Conservation (phyloP, 2,113 vertebrate species). For the Anthoscopus minutus region DNA sequence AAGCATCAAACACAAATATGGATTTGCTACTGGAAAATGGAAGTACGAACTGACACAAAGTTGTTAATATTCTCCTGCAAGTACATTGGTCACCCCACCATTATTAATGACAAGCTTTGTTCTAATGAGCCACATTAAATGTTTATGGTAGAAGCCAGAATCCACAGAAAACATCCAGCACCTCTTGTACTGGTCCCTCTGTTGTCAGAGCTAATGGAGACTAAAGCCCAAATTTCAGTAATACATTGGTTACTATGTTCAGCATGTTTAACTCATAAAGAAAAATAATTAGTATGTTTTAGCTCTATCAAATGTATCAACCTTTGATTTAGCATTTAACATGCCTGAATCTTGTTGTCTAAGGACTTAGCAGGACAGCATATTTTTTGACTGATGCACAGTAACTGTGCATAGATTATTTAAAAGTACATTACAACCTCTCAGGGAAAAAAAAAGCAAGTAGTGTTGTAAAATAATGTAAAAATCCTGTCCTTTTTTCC, state of each 20-base stretch:
- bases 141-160: not conserved
- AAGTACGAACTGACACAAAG: not conserved
- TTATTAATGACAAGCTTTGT: not conserved
- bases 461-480: not conserved
- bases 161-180: not conserved
- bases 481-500: not conserved
- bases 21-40: not conserved
- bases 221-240: constrained; percentile 36
- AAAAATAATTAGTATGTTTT: constrained; percentile 58
- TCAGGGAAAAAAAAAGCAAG: not conserved
- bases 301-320: constrained; percentile 64
- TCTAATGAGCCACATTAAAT: not conserved
- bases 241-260: constrained; percentile 22
- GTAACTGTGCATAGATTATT: constrained; percentile 40
- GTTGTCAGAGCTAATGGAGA: constrained; percentile 25
- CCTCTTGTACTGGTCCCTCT: not conserved
- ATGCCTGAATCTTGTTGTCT: constrained; percentile 41
- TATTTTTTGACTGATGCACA: constrained; percentile 33
- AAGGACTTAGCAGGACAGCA: constrained; percentile 4
- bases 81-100: not conserved
- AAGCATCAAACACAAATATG: not conserved
- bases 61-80: not conserved
- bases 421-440: constrained; percentile 14
- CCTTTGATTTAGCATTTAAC: constrained; percentile 63
- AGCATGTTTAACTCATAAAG: constrained; percentile 46